phyloP scores from a whole-genome alignment of 2,888 invertebrate genomes.

The Leucophenga maculata region DNA sequence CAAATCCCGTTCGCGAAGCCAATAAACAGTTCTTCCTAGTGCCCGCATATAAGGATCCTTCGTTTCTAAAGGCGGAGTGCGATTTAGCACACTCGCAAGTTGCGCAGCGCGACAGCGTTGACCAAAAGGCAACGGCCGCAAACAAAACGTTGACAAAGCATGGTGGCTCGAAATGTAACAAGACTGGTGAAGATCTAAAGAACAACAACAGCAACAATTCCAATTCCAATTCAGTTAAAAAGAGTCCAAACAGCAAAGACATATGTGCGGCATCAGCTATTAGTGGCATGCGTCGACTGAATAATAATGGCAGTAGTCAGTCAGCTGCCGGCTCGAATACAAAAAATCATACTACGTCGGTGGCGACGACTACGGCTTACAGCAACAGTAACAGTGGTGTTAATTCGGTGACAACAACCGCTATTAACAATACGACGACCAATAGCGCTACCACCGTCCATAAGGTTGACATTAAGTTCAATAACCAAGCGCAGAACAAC shows the following conservation, averaged over 20 bases:
- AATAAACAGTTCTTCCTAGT: constrained; percentile 66
- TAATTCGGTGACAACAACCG: neutral
- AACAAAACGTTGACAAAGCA: neutral
- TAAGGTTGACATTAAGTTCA: constrained; percentile 46
- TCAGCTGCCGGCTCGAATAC: constrained; percentile 27
- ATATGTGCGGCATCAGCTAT: constrained; percentile 26
- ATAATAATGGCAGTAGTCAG: constrained; percentile 58
- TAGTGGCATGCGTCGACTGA: constrained; percentile 64
- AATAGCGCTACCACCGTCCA: constrained; percentile 42
- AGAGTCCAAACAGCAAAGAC: constrained; percentile 28
- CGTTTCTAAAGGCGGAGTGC: constrained; percentile 70
- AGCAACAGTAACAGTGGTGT: constrained; percentile 41
- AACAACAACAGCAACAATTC: constrained; percentile 51
- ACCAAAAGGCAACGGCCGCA: constrained; percentile 29
- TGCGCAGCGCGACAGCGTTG: constrained; percentile 29
- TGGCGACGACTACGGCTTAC: constrained; percentile 22
- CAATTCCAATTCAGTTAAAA: constrained; percentile 50
- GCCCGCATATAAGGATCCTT: constrained; percentile 67
- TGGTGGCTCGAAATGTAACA: constrained; percentile 31
- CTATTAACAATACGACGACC: constrained; percentile 34
- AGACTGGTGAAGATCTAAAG: constrained; percentile 45
- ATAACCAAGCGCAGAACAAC: constrained; percentile 20
- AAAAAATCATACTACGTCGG: constrained; percentile 15
- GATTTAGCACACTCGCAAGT: constrained; percentile 71
- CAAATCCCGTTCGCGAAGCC: constrained; percentile 64